Evolutionary conservation across 2,888 invertebrate species (phyloP).

Genomic region (Synanthedon andrenaeformis): DNA sequence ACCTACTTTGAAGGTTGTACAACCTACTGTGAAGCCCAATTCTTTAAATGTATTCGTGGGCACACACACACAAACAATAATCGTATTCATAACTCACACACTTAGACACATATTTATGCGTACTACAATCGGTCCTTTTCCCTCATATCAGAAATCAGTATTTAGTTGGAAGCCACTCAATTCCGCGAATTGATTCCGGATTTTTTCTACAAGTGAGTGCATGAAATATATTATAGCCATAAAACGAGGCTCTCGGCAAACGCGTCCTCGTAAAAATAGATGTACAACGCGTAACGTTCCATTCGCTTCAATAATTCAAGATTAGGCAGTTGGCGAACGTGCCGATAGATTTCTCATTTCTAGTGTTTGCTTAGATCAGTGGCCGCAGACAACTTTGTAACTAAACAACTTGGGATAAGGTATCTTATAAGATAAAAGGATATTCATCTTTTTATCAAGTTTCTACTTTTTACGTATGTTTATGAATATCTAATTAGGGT

Average conservation of each 20-base stretch:
- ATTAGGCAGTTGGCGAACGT: conserved; percentile 28
- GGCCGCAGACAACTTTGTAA: conserved; percentile 1
- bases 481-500: no score
- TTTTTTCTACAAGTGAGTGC: conserved; percentile 44
- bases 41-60: not conserved
- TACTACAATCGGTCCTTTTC: conserved; percentile 18
- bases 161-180: conserved; percentile 44
- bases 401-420: not conserved
- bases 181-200: conserved; percentile 41
- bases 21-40: not conserved
- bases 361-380: conserved; percentile 23
- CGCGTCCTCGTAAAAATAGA: conserved; percentile 54
- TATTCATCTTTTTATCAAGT: no score
- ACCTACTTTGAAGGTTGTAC: no score
- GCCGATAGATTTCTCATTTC: conserved; percentile 32
- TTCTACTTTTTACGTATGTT: no score
- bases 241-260: conserved; percentile 49
- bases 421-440: not conserved
- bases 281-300: conserved; percentile 43
- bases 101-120: conserved; percentile 48
- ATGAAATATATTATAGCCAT: conserved; percentile 53
- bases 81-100: conserved; percentile 4
- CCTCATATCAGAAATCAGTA: conserved; percentile 37
- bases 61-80: not conserved
- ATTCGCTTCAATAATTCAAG: conserved; percentile 63